A percentile compares a stretch with the other conserved stretches of the same genome.
phyloP scores from a whole-genome alignment of 2,797 vertebrate genomes.

The Gallinago solitaria region DNA sequence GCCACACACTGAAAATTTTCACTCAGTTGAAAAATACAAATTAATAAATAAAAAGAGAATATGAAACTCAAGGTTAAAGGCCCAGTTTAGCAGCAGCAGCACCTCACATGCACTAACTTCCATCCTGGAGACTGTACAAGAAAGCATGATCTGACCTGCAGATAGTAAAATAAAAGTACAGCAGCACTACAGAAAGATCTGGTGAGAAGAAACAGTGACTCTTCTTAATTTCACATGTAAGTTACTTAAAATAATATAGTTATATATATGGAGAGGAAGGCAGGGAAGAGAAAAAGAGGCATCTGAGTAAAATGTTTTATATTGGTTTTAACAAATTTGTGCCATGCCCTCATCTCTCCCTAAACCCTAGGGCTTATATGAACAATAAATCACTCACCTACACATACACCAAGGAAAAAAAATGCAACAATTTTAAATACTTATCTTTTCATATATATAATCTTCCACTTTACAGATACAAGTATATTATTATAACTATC shows the following conservation, averaged over 20 bases:
- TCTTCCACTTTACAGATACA: not conserved
- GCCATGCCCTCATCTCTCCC: not conserved
- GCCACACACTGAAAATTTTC: not conserved
- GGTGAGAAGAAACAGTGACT: not conserved
- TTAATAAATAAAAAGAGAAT: not conserved
- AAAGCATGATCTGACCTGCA: not conserved
- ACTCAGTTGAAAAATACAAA: not conserved
- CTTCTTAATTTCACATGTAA: not conserved
- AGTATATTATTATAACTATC: not conserved
- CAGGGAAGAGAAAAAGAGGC: not conserved
- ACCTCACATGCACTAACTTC: not conserved
- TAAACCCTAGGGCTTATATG: not conserved
- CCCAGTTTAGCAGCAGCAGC: not conserved
- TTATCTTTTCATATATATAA: not conserved
- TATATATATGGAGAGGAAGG: not conserved
- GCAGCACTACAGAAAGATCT: not conserved
- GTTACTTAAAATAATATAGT: not conserved
- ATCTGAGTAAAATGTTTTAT: not conserved
- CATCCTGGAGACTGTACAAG: not conserved
- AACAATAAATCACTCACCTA: not conserved
- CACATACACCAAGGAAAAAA: not conserved
- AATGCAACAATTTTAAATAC: not conserved
- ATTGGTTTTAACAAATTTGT: not conserved
- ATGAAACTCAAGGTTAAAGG: not conserved
- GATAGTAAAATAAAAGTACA: not conserved